Conservation (phyloP, 2,113 vertebrate genomes). For the Gnathonemus echidnorhynchus region DNA sequence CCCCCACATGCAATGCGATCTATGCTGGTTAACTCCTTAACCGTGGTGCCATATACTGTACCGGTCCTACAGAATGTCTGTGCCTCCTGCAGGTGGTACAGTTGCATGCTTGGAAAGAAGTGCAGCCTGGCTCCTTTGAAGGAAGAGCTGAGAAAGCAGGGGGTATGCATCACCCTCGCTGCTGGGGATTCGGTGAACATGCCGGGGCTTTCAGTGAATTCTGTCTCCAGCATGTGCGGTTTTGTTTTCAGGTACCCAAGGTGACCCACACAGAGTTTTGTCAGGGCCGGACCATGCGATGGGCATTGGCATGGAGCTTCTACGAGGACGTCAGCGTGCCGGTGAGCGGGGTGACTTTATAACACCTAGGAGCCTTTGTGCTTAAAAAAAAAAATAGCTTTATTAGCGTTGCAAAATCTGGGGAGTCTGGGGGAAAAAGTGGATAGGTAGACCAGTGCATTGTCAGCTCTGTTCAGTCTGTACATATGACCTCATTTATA, state of each 20-base stretch:
- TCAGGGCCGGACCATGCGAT: constrained; percentile 95
- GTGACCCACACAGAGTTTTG: constrained; percentile 95
- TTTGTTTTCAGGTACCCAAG: constrained; percentile 73
- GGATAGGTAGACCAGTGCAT: not conserved
- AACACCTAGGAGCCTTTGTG: not conserved
- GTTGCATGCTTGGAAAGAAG: constrained; percentile 98
- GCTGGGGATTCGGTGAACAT: not conserved
- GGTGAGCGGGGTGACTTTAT: constrained; percentile 60
- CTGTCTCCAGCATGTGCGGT: not conserved
- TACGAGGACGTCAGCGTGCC: constrained; percentile 87
- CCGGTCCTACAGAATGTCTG: not conserved
- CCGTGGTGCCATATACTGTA: not conserved
- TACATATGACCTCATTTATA: not conserved
- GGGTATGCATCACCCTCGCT: constrained; percentile 60
- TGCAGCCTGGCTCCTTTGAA: constrained; percentile 93
- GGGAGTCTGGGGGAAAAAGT: not conserved
- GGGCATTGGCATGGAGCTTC: constrained; percentile 98
- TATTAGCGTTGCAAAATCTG: not conserved
- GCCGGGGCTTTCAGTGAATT: not conserved
- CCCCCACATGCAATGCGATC: too few relatives aligned
- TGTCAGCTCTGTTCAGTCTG: not conserved
- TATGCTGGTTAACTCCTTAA: not conserved
- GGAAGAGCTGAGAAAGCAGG: constrained; percentile 88
- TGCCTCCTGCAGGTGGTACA: constrained; percentile 82
- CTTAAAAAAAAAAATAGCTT: not conserved